Evolutionary conservation across 2,888 invertebrate genomes (phyloP), one percentile per base, ranked within the genome.

Genomic region (Philhelius pedissequus): DNA sequence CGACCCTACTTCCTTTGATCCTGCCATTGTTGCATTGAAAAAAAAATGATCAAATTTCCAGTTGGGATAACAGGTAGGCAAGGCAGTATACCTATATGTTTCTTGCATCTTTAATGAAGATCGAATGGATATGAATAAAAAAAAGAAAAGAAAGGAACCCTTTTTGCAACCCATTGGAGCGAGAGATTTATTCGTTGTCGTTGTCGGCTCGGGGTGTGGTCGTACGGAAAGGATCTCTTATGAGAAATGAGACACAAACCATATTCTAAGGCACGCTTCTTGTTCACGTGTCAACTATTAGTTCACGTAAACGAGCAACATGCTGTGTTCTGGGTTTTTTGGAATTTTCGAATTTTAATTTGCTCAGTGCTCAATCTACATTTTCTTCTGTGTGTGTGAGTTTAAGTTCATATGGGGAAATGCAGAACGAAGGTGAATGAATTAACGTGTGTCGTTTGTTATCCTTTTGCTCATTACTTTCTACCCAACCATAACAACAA

Each of bases 231-330:
- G 54, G 64, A 58, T 60, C 56, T 58, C 75, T 48, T n/a, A 30
- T 38, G 48, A 64, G 50, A 45, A 11, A 30, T 38, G 48, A 64
- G 50, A 45, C 43, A 22, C 4, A 32, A 18, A 27, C 32, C 35
- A 54, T 35, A 43, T 11, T 78, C 83, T 58, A 70, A 70, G 83
- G 79, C 83, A 83, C 83, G 56, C 83, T 74, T 64, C 74, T 62
- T 78, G 79, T 50, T 69, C 83, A 83, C 83, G 83, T 83, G 79
- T 73, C 83, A 62, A 66, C 74, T 83, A 83, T 79, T 83, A 83
- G 83, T 78, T 40, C 56, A 83, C 69, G 43, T 70, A 70, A 83
- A 78, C 73, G 64, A 79, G 83, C 83, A 79, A 83, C 83, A 75
- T 75, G 83, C 78, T 79, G 79, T 69, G 83, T 15, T 6, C 5